Evolutionary conservation across 2,888 invertebrate genomes (phyloP), one percentile per base, ranked within the genome.

Genomic region (Hoplodrina ambigua): DNA sequence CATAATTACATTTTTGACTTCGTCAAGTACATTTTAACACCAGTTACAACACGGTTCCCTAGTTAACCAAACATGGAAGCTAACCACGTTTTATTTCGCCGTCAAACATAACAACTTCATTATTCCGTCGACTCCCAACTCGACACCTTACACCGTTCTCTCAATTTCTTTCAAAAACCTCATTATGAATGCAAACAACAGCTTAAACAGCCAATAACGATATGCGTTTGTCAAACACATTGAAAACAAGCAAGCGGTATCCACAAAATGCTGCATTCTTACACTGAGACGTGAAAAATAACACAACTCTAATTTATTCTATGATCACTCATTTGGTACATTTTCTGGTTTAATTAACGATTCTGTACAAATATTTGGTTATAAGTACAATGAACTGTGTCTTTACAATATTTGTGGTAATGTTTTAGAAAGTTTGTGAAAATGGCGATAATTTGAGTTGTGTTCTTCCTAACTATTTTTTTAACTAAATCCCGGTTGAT

Each of bases 261-360:
- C 92, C 91, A 91, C 83, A 94, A 94, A 94, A 90, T 84, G 81
- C 87, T 86, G 88, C 87, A 92, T 92, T 92, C 90, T 92, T 94
- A 88, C 95, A 93, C 87, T 50, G 83, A 69, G 60, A 83, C 91
- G 95, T 94, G 91, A 95, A 94, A 95, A 88, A 58, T 94, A 91
- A 91, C 95, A 89, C 61, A 61, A 70, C 53, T 86, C 92, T 95
- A 95, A 95, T 95, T 93, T 95, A 94, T 95, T 90, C 94, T 83
- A 87, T 88, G 91, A 92, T 92, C 91, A 80, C 88, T 82, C 88
- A 88, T 90, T 90, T 90, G 86, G 86, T 86, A 86, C 33, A 88
- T 88, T 89, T 90, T 88, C 81, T 83, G 82, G 85, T 86, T 91
- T 93, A 93, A 93, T 94, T 94, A 94, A 89, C 89, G 86, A 94